Percentiles rank a stretch among this genome's conserved stretches.
Conservation (phyloP, 2,797 vertebrate genomes). For the Phalanger gymnotis region DNA sequence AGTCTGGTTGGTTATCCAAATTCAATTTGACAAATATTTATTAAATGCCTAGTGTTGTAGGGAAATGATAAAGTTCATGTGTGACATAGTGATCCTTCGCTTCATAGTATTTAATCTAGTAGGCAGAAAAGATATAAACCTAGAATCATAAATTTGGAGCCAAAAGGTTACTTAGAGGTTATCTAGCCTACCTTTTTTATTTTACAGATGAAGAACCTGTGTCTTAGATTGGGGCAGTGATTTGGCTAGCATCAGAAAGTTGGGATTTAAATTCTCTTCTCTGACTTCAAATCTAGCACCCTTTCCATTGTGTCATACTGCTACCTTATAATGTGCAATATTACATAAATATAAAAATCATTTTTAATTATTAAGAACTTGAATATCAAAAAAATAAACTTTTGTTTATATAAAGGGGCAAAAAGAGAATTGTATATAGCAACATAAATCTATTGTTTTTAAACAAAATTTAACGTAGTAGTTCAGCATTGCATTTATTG, state of each 20-base stretch:
- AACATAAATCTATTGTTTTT: background rate
- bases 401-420: background rate
- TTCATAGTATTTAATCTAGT: background rate
- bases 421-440: background rate
- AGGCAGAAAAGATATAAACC: background rate
- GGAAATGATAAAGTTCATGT: background rate
- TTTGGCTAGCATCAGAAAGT: background rate
- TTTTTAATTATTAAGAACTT: background rate
- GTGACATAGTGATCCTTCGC: background rate
- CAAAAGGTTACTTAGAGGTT: background rate
- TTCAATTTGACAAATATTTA: background rate
- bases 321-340: background rate
- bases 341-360: background rate
- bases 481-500: background rate
- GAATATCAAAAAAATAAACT: background rate
- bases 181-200: background rate
- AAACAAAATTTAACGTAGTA: background rate
- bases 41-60: background rate
- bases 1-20: background rate
- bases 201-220: background rate
- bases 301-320: background rate
- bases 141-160: background rate
- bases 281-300: background rate
- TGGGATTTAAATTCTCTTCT: background rate
- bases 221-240: background rate